Conservation (phyloP, 2,113 vertebrate genomes). For the Gallinago jamesoni region DNA sequence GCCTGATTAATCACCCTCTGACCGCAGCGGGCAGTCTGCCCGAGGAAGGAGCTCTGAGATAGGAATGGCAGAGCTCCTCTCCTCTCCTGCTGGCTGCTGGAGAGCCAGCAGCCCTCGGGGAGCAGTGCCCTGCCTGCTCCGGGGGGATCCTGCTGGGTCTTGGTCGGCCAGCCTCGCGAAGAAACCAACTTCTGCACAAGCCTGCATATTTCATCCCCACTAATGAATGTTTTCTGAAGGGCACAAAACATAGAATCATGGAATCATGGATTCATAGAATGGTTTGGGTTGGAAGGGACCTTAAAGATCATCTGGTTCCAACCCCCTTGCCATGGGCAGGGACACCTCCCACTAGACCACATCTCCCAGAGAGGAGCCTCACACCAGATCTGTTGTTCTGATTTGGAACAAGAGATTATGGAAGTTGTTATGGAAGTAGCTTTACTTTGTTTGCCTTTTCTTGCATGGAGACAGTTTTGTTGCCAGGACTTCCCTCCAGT, state of each 20-base stretch:
- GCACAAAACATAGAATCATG: not conserved
- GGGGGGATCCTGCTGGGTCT: not conserved
- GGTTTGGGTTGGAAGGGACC: not conserved
- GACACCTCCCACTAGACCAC: not conserved
- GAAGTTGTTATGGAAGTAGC: not conserved
- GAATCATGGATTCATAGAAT: not conserved
- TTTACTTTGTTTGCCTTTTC: not conserved
- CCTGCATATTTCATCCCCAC: not conserved
- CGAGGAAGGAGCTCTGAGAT: not conserved
- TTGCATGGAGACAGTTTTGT: not conserved
- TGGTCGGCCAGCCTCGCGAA: not conserved
- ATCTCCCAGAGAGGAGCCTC: not conserved
- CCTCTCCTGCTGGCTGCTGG: not conserved
- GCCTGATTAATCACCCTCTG: not conserved
- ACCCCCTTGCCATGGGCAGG: not conserved
- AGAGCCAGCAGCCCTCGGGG: fast-evolving
- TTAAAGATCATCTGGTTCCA: not conserved
- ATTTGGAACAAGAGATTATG: not conserved
- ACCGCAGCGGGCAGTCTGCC: not conserved
- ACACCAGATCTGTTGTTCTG: fast-evolving
- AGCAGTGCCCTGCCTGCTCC: fast-evolving
- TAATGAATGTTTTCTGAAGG: not conserved
- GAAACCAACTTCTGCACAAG: not conserved
- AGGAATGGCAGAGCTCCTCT: not conserved
- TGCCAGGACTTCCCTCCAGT: not conserved